These are phyloP conservation scores for Melanophora roralis DNA, from an alignment of 2,888 invertebrate genomes.

Conservation along the genomic window DNA sequence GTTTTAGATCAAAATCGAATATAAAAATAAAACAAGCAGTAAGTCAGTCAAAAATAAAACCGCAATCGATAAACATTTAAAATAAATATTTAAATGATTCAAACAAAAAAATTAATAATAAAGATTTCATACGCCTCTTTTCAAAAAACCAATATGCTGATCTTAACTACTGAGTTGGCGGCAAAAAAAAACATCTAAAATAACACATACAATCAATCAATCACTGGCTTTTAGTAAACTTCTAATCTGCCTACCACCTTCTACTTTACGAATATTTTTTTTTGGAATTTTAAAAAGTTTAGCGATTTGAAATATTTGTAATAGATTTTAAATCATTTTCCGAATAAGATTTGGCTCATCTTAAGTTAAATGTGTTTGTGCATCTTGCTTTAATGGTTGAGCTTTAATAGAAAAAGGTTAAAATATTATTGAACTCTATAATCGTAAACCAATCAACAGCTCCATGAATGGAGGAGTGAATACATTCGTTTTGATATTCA, in stretches of 20 bases:
- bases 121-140: slow-evolving; percentile 62
- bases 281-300: neutral
- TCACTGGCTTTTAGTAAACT: slow-evolving; percentile 21
- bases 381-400: neutral
- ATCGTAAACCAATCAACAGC: slow-evolving; percentile 19
- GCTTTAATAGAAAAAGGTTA: slow-evolving; percentile 3
- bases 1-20: neutral
- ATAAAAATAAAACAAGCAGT: slow-evolving; percentile 53
- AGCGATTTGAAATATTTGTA: slow-evolving; percentile 5
- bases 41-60: slow-evolving; percentile 42
- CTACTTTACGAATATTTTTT: neutral
- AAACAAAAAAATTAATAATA: slow-evolving; percentile 45
- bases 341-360: slow-evolving; percentile 41
- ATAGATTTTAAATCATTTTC: slow-evolving; percentile 42
- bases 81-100: slow-evolving; percentile 44
- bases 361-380: neutral
- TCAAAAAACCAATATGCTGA: slow-evolving; percentile 53
- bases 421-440: slow-evolving; percentile 16
- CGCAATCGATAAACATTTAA: slow-evolving; percentile 35
- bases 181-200: neutral
- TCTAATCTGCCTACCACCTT: slow-evolving; percentile 25
- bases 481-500: slow-evolving; percentile 20
- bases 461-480: neutral
- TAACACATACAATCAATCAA: neutral
- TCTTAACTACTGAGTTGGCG: slow-evolving; percentile 58